Base-by-base conservation (phyloP, 1,140 invertebrate species). In the Drosophila melanica region DNA sequence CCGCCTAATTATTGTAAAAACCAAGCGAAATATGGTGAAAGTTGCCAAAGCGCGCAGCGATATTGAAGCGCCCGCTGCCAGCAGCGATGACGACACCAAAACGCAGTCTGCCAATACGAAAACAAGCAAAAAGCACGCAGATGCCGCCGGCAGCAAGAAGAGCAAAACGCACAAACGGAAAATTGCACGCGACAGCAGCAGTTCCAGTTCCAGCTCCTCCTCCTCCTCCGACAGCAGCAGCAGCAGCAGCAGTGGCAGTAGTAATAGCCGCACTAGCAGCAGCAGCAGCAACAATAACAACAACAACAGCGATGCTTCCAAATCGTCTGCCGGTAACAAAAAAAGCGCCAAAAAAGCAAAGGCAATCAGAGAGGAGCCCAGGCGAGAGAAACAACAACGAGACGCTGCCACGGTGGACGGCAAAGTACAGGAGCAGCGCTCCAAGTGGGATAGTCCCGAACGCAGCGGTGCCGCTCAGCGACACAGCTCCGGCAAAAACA, bases 381-480 rank as follows among this genome's bases (percentile, higher is more conserved):
- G 47, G 1, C 3, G 33, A 10, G 23, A 20, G 3, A 20, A 35
- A 9, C 57, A 68, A 4, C 62, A 73, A 23, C 71, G 63, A 8
- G 68, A 66, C 11, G 10, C n/a, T 18, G n/a, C 44, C 5, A 50
- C 50, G 16, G 27, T 64, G 18, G 47, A 75, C 0, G 35, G 30
- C 35, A 75, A 30, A 16, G 65, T 77, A 14, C 76, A 89, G 12
- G 76, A 90, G 33, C 86, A 71, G 39, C 85, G 85, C 48, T 91
- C 91, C 35, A 92, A 90, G 63, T 92, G 91, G 91, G 91, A 92
- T 37, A 78, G 79, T 39, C 80, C 84, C 0, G 90, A 91, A 6
- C 64, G 70, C 0, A 47, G 67, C 8, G 20, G 44, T 14, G 59
- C 20, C 11, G 27, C 11, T 2, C 74, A 76, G 4, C 69, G 66